These are phyloP conservation scores for Eretmocerus hayati DNA, from an alignment of 2,888 invertebrate species.

Conservation along the genomic window DNA sequence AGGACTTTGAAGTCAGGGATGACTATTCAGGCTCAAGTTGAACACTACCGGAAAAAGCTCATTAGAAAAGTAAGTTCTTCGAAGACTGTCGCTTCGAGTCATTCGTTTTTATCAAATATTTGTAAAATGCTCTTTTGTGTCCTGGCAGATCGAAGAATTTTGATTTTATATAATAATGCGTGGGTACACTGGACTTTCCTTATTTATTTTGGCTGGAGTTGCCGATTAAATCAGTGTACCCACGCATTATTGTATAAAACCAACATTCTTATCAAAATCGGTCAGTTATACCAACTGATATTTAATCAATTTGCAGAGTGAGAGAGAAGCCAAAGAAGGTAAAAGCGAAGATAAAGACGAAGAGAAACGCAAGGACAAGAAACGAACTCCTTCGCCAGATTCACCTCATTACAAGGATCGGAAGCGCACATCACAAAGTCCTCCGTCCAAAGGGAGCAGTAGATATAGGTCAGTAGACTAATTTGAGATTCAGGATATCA, in stretches of 20 bases:
- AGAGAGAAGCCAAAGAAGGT: slow-evolving; percentile 43
- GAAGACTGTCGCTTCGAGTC: too few species aligned
- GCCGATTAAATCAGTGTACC: too few species aligned
- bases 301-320: slow-evolving; percentile 38
- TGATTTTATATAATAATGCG: too few species aligned
- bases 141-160: too few species aligned
- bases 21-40: slow-evolving; percentile 74
- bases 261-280: too few species aligned
- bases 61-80: slow-evolving; percentile 63
- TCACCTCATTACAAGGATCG: slow-evolving; percentile 43
- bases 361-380: slow-evolving; percentile 38
- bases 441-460: slow-evolving; percentile 34
- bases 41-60: slow-evolving; percentile 83
- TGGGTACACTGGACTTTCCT: too few species aligned
- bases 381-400: slow-evolving; percentile 41
- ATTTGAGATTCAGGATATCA: background rate
- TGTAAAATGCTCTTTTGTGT: too few species aligned
- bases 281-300: too few species aligned
- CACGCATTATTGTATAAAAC: too few species aligned
- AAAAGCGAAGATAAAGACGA: slow-evolving; percentile 43
- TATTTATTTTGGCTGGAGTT: too few species aligned
- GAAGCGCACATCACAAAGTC: slow-evolving; percentile 37
- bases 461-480: slow-evolving; percentile 37
- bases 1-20: slow-evolving; percentile 66
- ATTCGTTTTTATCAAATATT: background rate